Evolutionary conservation across 2,113 vertebrate species (phyloP), one percentile per base, ranked within the genome.

Genomic region (Anguilla japonica): DNA sequence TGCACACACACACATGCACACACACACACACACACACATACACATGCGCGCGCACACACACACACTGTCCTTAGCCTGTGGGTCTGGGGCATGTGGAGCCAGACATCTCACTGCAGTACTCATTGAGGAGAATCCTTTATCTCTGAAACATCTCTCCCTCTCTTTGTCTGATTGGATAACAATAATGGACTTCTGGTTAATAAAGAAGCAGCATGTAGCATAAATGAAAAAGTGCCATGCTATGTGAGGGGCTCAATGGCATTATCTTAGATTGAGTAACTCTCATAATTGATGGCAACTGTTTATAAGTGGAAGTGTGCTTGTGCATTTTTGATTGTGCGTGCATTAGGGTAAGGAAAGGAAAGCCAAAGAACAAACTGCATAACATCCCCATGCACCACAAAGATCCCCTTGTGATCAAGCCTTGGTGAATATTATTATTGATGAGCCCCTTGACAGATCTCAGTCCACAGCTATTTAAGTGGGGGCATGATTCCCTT

Each of bases 21-120:
- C 40, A 29, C 82, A 85, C 9, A 46, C 43, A 6, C 43, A 46
- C 84, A 41, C 86, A 46, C 67, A 34, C 8, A 22, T 1, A 29
- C 8, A 41, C 53, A 83, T 71, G 78, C 13, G 0, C 79, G 57
- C 8, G 26, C 71, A 34, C 67, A 75, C 9, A 75, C 40, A 5
- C 60, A 80, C 60, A 82, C 0, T 4, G 43, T 14, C 79, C 67
- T 56, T 88, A 41, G 81, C 83, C 50, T 78, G 75, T 41, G 82
- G 46, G 56, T 85, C 85, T 34, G 56, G 43, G 57, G 57, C 84
- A 85, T 86, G 90, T 87, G 34, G 15, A 83, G 41, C 71, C 39
- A 16, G 43, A 22, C 9, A 26, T 85, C 82, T 79, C 46, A 81
- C 57, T 29, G 71, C 22, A 5, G n/a, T 1, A 29, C 79, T 29